These are phyloP conservation scores for Sterrhoptilus dennistouni DNA, from an alignment of 2,113 vertebrate species.

Conservation along the genomic window DNA sequence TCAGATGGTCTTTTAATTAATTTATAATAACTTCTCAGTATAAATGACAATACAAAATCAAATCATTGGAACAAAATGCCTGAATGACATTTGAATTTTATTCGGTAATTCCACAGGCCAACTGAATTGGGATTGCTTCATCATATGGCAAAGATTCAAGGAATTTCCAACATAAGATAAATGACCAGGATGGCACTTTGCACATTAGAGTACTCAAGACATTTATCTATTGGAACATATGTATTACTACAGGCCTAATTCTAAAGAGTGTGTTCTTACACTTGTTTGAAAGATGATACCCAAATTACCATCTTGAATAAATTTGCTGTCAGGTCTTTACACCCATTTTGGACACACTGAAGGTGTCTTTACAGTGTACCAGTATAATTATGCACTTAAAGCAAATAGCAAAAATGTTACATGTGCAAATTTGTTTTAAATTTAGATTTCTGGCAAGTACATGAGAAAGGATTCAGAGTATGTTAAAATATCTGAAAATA, in stretches of 20 bases:
- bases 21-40: conserved; percentile 36
- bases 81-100: background rate
- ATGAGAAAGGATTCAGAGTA: background rate
- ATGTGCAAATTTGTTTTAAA: conserved; percentile 21
- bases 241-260: background rate
- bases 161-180: background rate
- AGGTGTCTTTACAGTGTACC: background rate
- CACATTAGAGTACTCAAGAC: background rate
- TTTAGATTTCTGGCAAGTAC: conserved; percentile 15
- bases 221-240: background rate
- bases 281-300: background rate
- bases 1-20: conserved; percentile 55
- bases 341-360: background rate
- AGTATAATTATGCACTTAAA: background rate
- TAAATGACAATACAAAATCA: conserved; percentile 24
- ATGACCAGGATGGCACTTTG: accelerated
- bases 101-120: background rate
- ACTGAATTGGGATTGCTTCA: background rate
- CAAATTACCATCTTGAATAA: background rate
- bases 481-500: conserved; percentile 32
- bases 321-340: background rate
- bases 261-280: background rate
- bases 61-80: conserved; percentile 23
- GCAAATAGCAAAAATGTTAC: background rate
- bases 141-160: background rate